Base-by-base conservation (phyloP, 2,113 vertebrate genomes). In the Oncorhynchus nerka region DNA sequence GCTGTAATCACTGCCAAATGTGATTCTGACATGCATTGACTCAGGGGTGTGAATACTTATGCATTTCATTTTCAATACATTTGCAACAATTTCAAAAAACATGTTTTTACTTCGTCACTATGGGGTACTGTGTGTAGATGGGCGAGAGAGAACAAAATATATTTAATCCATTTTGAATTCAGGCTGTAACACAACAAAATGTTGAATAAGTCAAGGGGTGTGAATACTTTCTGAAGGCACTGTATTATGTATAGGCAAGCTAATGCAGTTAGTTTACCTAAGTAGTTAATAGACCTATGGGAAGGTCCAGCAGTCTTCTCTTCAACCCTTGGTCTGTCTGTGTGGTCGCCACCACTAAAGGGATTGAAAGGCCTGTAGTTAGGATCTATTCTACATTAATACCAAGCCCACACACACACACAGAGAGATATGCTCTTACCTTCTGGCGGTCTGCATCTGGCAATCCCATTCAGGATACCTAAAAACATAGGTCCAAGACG, bases 391-490 rank as follows among this genome's bases (percentile, higher is more conserved):
- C 19, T 22, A 48, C 39, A 70, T 19, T 22, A 15, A n/a, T 19
- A 45, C 20, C 19, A 34, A n/a, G 34, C 68, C 15, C 19, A 19
- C 64, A 28, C 26, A 28, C 64, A 66, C 7, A 28, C 11, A 24
- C 19, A 13, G 20, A 48, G 20, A 48, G 9, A 24, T 20, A 67
- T 19, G 19, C 22, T 57, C 85, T 74, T 71, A 91, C 91, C 87
- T 86, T 68, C 45, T 73, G 72, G 70, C 20, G 0, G 74, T 84
- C 20, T 86, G 80, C 79, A 90, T 3, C 8, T 84, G 88, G 79
- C 92, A 92, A 82, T 93, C 89, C 92, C 92, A 93, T 1, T 67
- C 20, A 39, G 91, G 91, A 84, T 83, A 93, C 74, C 92, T 93
- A 77, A 9, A 79, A 79, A 39, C 4, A n/a, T 67, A 24, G 19